Base-by-base conservation (phyloP, 2,113 vertebrate genomes). In the Phasianus colchicus region DNA sequence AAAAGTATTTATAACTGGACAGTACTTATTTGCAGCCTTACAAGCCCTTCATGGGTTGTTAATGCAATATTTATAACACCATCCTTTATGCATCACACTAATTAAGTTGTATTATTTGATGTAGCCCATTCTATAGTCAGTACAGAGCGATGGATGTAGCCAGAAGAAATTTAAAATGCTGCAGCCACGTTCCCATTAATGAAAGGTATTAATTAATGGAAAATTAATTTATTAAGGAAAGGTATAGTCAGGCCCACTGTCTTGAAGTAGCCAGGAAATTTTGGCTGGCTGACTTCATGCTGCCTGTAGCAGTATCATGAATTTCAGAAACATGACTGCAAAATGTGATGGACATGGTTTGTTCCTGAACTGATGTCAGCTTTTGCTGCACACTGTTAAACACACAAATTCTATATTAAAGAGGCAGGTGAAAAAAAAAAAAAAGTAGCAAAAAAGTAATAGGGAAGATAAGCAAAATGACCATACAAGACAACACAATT, bases 91-190 rank as follows among this genome's bases (percentile, higher is more conserved):
- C 11, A 65, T 2, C 11, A 19, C 36, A n/a, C 13, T 73, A 5
- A 13, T 16, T 9, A 30, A 19, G 27, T 13, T 78, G 16, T 24
- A 52, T 60, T 60, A 54, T 92, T 93, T 72, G 32, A 50, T 32
- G 6, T 9, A 54, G 7, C 9, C 6, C 20, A 10, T 42, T 61
- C 15, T 58, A 32, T 3, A 69, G 32, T 13, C 4, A 5, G 2
- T 58, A 18, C 0, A 2, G 48, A 52, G 40, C 54, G 22, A 38
- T 2, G 66, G 3, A 10, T 15, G 1, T 40, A 66, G 4, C 8
- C 42, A 83, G 64, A 54, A 88, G 32, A 55, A 10, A 55, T 27
- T 10, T 32, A 27, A 50, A 92, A 60, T 1, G 1, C 8, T 76
- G 20, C 14, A 64, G 22, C 10, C 17, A 19, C 5, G 21, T 29